Conservation (phyloP, 2,888 invertebrate species). For the Cartodere bifasciata region DNA sequence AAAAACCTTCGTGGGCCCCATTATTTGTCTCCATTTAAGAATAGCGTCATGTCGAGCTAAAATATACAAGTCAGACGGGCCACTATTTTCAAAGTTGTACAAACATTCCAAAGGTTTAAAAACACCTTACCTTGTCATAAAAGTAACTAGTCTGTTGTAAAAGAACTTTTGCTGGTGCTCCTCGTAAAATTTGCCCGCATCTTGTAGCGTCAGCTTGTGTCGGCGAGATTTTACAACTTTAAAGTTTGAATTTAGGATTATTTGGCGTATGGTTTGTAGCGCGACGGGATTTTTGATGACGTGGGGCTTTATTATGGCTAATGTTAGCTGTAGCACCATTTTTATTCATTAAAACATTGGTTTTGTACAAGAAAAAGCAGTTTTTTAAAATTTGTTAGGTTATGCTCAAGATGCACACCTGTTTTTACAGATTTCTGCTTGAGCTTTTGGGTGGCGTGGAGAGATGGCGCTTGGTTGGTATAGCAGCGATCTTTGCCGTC, state of each 20-base stretch:
- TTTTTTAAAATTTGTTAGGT: no score
- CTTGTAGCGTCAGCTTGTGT: slow-evolving; percentile 43
- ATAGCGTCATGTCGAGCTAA: slow-evolving; percentile 68
- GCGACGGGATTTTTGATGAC: slow-evolving; percentile 64
- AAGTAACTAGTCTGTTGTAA: slow-evolving; percentile 65
- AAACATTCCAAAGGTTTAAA: background rate
- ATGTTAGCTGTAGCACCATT: slow-evolving; percentile 52
- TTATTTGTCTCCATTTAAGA: slow-evolving; percentile 62
- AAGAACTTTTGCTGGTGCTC: slow-evolving; percentile 79
- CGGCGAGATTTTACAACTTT: slow-evolving; percentile 58
- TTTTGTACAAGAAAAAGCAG: no score
- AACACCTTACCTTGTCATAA: slow-evolving; percentile 58
- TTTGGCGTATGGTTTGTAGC: slow-evolving; percentile 50
- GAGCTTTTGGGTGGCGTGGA: no score
- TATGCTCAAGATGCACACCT: no score
- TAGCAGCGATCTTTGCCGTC: no score
- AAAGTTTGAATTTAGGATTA: slow-evolving; percentile 56
- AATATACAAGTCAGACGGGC: slow-evolving; percentile 69
- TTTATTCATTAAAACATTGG: no score
- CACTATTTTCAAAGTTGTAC: slow-evolving; percentile 42
- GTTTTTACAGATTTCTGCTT: no score
- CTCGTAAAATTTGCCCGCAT: slow-evolving; percentile 64
- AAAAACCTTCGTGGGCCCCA: slow-evolving; percentile 85
- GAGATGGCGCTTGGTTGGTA: no score
- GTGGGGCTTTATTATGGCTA: slow-evolving; percentile 82